Evolutionary conservation across 2,113 vertebrate species (phyloP).

Genomic region (Saccopteryx bilineata): DNA sequence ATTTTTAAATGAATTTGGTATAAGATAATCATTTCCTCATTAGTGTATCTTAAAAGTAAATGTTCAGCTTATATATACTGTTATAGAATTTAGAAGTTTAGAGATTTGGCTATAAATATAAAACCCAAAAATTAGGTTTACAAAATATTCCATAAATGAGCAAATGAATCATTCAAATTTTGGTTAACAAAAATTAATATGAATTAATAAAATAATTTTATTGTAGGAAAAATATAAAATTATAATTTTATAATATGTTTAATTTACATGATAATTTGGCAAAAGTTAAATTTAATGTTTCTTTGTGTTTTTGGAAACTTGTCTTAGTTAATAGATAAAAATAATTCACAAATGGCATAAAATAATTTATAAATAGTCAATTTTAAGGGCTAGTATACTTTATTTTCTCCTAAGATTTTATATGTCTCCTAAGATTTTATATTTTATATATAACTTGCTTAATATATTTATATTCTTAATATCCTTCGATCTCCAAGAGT

Average conservation of each 20-base stretch:
- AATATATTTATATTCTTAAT: background rate
- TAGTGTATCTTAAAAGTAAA: background rate
- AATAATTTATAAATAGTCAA: background rate
- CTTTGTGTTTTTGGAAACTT: background rate
- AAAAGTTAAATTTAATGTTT: background rate
- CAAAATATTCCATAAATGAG: background rate
- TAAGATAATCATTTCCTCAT: background rate
- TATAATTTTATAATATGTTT: background rate
- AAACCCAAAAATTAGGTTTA: background rate
- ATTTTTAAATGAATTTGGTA: conserved; percentile 11
- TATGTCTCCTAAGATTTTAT: background rate
- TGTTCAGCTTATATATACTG: background rate
- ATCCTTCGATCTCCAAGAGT: background rate
- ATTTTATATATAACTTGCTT: background rate
- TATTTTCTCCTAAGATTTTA: background rate
- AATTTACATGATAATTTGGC: background rate
- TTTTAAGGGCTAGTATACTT: background rate
- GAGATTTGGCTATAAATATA: background rate
- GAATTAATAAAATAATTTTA: conserved; percentile 49
- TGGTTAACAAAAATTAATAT: background rate
- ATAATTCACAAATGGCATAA: background rate
- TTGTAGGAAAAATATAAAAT: background rate
- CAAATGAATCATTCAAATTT: background rate
- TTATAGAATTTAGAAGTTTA: background rate
- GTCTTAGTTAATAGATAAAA: conserved; percentile 14